These are phyloP conservation scores for Physella acuta DNA, from an alignment of 1,140 invertebrate species.

Conservation along the genomic window DNA sequence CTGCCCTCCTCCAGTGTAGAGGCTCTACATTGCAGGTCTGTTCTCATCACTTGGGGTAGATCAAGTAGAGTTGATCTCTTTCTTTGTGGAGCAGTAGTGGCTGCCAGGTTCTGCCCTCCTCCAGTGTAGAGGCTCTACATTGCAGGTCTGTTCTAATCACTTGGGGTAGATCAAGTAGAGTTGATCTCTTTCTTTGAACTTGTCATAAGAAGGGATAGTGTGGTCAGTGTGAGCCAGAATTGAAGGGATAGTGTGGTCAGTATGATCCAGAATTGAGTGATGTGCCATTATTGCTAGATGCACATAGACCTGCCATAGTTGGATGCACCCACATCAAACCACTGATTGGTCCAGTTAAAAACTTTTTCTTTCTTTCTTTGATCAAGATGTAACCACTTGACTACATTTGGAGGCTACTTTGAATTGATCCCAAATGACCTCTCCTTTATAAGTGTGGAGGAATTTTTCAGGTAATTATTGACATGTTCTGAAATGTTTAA, in stretches of 20 bases:
- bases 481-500: neutral
- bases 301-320: no score
- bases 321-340: no score
- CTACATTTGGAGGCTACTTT: slow-evolving; percentile 51
- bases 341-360: no score
- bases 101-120: slow-evolving; percentile 37
- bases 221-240: no score
- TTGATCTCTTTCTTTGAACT: no score
- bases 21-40: slow-evolving; percentile 41
- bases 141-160: slow-evolving; percentile 37
- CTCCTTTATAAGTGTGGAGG: slow-evolving; percentile 43
- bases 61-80: no score
- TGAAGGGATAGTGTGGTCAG: no score
- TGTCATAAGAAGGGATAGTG: no score
- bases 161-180: no score
- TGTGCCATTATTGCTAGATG: no score
- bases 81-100: slow-evolving; percentile 45
- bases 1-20: slow-evolving; percentile 35
- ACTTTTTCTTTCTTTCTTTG: slow-evolving; percentile 6
- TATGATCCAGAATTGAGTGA: no score
- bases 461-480: slow-evolving; percentile 57
- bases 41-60: no score
- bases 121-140: slow-evolving; percentile 35
- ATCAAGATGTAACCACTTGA: slow-evolving; percentile 53
- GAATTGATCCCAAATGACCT: slow-evolving; percentile 47